These are phyloP conservation scores for Epistrophe grossulariae DNA, from an alignment of 2,888 invertebrate species.

Conservation along the genomic window DNA sequence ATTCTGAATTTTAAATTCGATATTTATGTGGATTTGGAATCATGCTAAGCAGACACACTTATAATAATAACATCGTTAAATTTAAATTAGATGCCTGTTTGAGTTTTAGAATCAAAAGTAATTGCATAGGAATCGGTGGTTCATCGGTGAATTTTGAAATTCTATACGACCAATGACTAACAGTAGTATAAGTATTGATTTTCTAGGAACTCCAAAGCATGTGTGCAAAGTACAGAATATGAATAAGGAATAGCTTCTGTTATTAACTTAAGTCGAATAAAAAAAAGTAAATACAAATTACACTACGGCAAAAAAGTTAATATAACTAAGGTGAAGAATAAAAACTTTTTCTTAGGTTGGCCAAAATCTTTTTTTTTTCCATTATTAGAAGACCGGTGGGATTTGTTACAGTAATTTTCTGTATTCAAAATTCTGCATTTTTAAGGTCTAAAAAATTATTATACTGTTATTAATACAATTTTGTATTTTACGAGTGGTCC, in stretches of 20 bases:
- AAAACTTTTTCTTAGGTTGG: too few species aligned
- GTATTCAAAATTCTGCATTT: too few species aligned
- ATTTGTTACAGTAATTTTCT: too few species aligned
- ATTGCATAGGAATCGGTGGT: not conserved
- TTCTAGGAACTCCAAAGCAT: constrained; percentile 19
- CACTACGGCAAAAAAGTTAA: not conserved
- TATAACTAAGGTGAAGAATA: not conserved
- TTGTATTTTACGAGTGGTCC: too few species aligned
- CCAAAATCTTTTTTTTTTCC: too few species aligned
- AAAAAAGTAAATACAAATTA: not conserved
- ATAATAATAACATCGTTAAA: constrained; percentile 17
- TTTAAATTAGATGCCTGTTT: constrained; percentile 7
- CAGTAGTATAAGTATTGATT: constrained; percentile 33
- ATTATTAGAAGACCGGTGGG: too few species aligned
- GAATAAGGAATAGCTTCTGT: not conserved
- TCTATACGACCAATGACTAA: constrained; percentile 4
- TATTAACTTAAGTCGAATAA: not conserved
- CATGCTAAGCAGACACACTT: not conserved
- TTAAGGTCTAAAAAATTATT: too few species aligned
- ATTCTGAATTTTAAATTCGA: constrained; percentile 17
- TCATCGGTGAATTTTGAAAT: not conserved
- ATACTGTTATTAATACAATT: too few species aligned
- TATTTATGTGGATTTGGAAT: not conserved
- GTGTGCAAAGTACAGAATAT: constrained; percentile 20
- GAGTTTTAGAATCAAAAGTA: constrained; percentile 1